These are phyloP conservation scores for Papio anubis DNA, from an alignment of 2,113 vertebrate genomes.

Conservation along the genomic window DNA sequence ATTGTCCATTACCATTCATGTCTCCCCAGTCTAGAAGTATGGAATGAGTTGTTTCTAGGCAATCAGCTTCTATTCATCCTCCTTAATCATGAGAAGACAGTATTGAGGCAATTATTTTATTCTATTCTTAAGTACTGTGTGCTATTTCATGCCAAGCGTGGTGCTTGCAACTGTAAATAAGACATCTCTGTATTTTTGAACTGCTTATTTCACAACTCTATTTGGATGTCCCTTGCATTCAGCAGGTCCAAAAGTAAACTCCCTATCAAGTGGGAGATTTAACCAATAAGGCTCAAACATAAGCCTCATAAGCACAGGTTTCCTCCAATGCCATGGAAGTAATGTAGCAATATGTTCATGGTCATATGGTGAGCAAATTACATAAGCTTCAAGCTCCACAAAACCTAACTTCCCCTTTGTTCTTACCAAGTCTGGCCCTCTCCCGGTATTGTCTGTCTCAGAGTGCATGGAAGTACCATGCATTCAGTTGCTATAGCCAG, in stretches of 20 bases:
- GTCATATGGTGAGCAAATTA: neutral
- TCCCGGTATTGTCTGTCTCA: neutral
- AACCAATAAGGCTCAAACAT: neutral
- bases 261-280: neutral
- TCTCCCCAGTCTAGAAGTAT: neutral
- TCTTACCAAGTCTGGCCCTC: neutral
- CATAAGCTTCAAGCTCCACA: neutral
- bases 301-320: neutral
- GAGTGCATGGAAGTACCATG: neutral
- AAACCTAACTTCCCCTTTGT: neutral
- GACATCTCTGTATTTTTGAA: neutral
- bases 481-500: neutral
- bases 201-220: neutral
- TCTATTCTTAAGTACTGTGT: neutral
- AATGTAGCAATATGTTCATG: neutral
- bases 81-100: neutral
- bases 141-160: neutral
- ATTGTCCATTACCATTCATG: neutral
- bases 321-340: neutral
- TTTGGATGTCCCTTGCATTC: neutral
- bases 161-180: neutral
- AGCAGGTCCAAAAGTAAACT: neutral
- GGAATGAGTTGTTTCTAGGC: neutral
- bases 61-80: neutral
- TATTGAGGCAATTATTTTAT: neutral